Evolutionary conservation across 1,140 invertebrate genomes (phyloP).

Genomic region (Lepeophtheirus salmonis): DNA sequence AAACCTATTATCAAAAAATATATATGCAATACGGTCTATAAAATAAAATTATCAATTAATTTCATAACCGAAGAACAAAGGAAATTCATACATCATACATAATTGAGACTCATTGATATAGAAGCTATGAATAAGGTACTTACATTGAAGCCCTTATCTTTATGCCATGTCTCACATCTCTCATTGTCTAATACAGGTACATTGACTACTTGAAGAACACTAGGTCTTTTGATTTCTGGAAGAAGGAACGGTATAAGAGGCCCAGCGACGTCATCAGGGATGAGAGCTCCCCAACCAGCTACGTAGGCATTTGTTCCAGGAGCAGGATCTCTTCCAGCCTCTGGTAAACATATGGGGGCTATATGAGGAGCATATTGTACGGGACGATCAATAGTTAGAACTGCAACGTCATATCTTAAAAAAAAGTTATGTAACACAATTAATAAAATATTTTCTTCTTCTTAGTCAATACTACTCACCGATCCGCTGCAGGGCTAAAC

Average conservation of each 20-base stretch:
- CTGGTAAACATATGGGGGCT: constrained; percentile 73
- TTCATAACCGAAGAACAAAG: no score
- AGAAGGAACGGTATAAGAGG: constrained; percentile 14
- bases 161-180: constrained; percentile 52
- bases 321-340: constrained; percentile 63
- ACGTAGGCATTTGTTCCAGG: constrained; percentile 44
- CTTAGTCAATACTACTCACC: constrained; percentile 38
- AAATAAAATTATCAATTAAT: no score
- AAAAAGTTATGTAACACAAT: no score
- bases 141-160: constrained; percentile 53
- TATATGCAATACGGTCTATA: no score
- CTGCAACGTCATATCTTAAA: constrained; percentile 46
- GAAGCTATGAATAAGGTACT: neutral
- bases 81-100: no score
- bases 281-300: constrained; percentile 82
- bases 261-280: constrained; percentile 28
- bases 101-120: no score
- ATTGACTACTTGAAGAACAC: constrained; percentile 43
- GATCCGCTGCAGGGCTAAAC: constrained; percentile 56
- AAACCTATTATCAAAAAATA: no score
- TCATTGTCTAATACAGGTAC: constrained; percentile 74
- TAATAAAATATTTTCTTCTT: no score
- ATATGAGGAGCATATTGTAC: constrained; percentile 78
- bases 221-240: constrained; percentile 17
- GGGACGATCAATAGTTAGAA: constrained; percentile 60